Evolutionary conservation across 2,888 invertebrate genomes (phyloP).

Genomic region (Hartigia nigra): DNA sequence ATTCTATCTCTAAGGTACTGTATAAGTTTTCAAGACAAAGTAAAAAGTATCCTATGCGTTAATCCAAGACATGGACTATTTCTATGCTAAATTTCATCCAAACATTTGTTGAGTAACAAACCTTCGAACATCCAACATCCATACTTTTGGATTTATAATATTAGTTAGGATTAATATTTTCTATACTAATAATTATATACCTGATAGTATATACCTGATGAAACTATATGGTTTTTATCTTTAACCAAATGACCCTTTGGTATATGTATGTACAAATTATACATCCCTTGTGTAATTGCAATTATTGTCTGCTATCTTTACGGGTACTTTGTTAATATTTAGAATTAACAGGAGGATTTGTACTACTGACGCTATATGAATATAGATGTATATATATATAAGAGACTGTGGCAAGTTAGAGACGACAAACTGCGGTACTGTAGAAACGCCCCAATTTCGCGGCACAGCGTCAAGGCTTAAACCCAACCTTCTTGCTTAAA

Average conservation of each 20-base stretch:
- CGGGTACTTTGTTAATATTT: not conserved
- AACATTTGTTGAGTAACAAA: too few species aligned
- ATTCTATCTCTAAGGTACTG: too few species aligned
- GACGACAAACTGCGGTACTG: not conserved
- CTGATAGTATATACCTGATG: not conserved
- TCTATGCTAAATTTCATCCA: too few species aligned
- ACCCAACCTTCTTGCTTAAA: slow-evolving; percentile 4
- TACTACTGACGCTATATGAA: not conserved
- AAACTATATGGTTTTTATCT: not conserved
- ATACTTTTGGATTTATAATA: too few species aligned
- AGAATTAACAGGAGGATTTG: not conserved
- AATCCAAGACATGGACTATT: too few species aligned
- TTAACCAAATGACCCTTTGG: not conserved
- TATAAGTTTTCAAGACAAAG: too few species aligned
- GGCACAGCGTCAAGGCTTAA: not conserved
- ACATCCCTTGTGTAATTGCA: not conserved
- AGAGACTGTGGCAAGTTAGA: not conserved
- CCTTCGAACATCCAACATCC: too few species aligned
- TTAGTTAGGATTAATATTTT: too few species aligned
- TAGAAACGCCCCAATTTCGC: slow-evolving; percentile 12
- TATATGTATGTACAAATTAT: not conserved
- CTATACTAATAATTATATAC: too few species aligned
- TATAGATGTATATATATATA: not conserved
- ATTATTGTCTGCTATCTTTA: not conserved
- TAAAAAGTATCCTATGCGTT: too few species aligned